Base-by-base conservation (phyloP, 2,113 vertebrate genomes). In the Peromyscus californicus region DNA sequence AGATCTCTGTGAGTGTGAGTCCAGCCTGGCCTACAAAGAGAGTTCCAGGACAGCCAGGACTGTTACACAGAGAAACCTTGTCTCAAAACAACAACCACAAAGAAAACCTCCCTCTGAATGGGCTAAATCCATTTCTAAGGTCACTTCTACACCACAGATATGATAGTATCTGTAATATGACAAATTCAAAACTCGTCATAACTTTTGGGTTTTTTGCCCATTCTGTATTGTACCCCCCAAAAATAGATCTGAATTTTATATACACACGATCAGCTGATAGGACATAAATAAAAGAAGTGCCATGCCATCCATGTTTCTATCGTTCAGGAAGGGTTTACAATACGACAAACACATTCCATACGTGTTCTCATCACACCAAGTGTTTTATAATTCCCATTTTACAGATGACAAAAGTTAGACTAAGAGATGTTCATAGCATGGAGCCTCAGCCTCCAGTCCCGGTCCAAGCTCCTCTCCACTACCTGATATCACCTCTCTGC, bases 271-370 rank as follows among this genome's bases (percentile, higher is more conserved):
- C 42, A 48, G 19, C 39, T 75, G 24, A 22, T 1, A 57, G 24
- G 39, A 24, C 70, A 84, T n/a, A 70, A 31, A 39, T 24, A 11
- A 22, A 33, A 63, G 51, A 36, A 45, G 2, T 17, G 26, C 5
- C 24, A 33, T 3, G 36, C 57, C 63, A 75, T 39, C 22, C 29
- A 0, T 1, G 21, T 21, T 21, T 2, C 51, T 10, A 12, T 6
- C 0, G 13, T 9, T 39, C 90, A 31, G 22, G 45, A 7, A 3
- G 12, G 45, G 29, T n/a, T 65, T 70, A 39, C 59, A 12, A 9
- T 1, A 3, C 0, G 4, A 29, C 39, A 86, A n/a, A 11, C 22
- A 29, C 16, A 1, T 5, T 7, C 13, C 7, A 1, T 2, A 17
- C 9, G n/a, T 75, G 61, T 89, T 89, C 13, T 65, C 57, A 63